A percentile compares a stretch with the other conserved stretches of the same genome.
phyloP scores from a whole-genome alignment of 1,140 invertebrate species.

The Berghia stephanieae region DNA sequence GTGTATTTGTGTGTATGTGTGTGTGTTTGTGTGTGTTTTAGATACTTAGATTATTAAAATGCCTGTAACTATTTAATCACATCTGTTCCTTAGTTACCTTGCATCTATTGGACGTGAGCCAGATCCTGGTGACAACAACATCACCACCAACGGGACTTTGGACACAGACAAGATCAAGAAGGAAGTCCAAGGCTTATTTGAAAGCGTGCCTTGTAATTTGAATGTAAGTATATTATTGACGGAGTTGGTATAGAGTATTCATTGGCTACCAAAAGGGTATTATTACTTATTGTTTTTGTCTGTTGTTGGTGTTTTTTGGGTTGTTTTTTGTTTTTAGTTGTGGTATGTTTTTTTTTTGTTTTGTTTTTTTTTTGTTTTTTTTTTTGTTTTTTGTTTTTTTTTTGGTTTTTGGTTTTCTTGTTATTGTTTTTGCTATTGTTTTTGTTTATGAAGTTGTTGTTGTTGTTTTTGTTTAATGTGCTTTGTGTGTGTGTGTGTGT shows the following conservation, averaged over 20 bases:
- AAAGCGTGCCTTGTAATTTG: slow-evolving; percentile 46
- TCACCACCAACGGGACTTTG: no score
- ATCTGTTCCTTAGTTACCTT: neutral
- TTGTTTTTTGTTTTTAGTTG: slow-evolving; percentile 13
- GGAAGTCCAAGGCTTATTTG: slow-evolving; percentile 42
- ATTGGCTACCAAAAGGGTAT: no score
- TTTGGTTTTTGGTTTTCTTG: neutral
- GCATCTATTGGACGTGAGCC: slow-evolving; percentile 29
- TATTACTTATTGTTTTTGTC: no score
- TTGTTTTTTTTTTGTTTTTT: neutral
- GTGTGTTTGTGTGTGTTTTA: no score
- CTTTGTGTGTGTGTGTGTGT: neutral
- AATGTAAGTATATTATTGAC: slow-evolving; percentile 48
- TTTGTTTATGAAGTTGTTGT: neutral
- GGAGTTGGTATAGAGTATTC: no score
- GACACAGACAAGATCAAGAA: slow-evolving; percentile 32
- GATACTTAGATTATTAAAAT: neutral
- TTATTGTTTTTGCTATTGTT: no score
- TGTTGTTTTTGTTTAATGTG: neutral
- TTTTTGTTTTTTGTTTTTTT: slow-evolving; percentile 34
- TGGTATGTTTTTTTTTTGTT: neutral
- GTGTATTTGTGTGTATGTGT: no score
- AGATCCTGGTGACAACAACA: no score
- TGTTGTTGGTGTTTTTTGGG: no score
- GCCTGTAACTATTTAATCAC: neutral